Evolutionary conservation across 2,113 vertebrate species (phyloP), one percentile per base, ranked within the genome.

Genomic region (Tamias sibiricus): DNA sequence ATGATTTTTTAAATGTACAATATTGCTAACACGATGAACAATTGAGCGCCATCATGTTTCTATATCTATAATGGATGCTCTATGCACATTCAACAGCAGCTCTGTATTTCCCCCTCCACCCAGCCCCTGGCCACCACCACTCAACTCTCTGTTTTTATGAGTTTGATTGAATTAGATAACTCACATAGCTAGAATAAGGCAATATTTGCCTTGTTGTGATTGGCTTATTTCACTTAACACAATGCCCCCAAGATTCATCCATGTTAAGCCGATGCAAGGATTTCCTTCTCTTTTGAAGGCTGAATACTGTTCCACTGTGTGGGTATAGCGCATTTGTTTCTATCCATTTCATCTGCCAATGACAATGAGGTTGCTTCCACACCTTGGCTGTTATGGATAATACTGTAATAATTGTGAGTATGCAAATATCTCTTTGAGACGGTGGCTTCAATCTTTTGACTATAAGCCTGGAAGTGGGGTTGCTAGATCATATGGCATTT

Each of bases 221-320:
- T n/a, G 54, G 4, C 9, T 93, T 90, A 49, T 79, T 76, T 86
- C 42, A 47, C 10, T 87, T 84, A 59, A n/a, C 44, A 47, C 19
- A 69, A 64, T 12, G n/a, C 26, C 69, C n/a, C 80, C 6, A 59
- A 54, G 76, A 68, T 89, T 74, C 59, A 79, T 47, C 4, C n/a
- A 8, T 35, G 22, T 7, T 79, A 22, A 66, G 81, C 24, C 10
- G 5, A 0, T 44, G 42, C 30, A 3, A 90, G 47, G 40, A 89
- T 47, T 42, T 16, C 74, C 12, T 95, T 95, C 54, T 54, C 94
- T 91, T 44, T 90, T 28, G n/a, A 75, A 82, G 64, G 32, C 20
- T 57, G 54, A 86, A 54, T 59, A 44, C 6, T 40, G 86, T 37
- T 32, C 47, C n/a, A 86, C 17, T 14, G 28, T 7, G 1, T 19